These are phyloP conservation scores for Hyla sarda DNA, from an alignment of 2,113 vertebrate genomes.

Conservation along the genomic window DNA sequence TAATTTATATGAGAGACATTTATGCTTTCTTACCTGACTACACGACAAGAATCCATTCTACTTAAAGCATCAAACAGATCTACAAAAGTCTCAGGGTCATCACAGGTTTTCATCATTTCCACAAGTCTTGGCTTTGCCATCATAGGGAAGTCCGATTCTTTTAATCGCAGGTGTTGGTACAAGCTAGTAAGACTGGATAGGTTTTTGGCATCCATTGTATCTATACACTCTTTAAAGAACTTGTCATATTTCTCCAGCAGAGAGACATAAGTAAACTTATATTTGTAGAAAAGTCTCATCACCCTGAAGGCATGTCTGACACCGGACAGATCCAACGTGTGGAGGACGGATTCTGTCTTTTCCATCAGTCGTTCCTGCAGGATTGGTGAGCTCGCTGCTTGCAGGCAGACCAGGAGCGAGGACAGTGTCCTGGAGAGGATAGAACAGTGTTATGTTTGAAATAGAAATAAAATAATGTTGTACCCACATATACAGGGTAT, in stretches of 20 bases:
- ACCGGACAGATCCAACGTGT: slow-evolving; percentile 64
- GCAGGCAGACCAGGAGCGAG: slow-evolving; percentile 82
- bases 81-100: slow-evolving; percentile 74
- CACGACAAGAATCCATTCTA: slow-evolving; percentile 75
- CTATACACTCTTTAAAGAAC: slow-evolving; percentile 73
- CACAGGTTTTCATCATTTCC: slow-evolving; percentile 74
- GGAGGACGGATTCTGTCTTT: slow-evolving; percentile 75
- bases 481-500: too few relatives aligned
- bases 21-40: slow-evolving; percentile 75
- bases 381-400: slow-evolving; percentile 76
- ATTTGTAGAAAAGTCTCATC: slow-evolving; percentile 83
- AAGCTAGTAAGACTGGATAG: slow-evolving; percentile 75
- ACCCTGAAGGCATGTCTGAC: slow-evolving; percentile 76
- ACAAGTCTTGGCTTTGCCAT: slow-evolving; percentile 76
- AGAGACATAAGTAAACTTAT: slow-evolving; percentile 73
- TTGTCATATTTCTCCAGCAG: slow-evolving; percentile 87
- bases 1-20: too few relatives aligned
- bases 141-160: slow-evolving; percentile 79
- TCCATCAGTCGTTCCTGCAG: slow-evolving; percentile 79
- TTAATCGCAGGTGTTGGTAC: slow-evolving; percentile 82
- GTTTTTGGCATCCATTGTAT: slow-evolving; percentile 72
- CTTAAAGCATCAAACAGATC: slow-evolving; percentile 82
- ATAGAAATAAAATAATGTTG: too few relatives aligned
- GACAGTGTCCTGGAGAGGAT: slow-evolving; percentile 77
- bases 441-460: background rate